phyloP scores from a whole-genome alignment of 2,888 invertebrate species.

The Drosophila sordidula region DNA sequence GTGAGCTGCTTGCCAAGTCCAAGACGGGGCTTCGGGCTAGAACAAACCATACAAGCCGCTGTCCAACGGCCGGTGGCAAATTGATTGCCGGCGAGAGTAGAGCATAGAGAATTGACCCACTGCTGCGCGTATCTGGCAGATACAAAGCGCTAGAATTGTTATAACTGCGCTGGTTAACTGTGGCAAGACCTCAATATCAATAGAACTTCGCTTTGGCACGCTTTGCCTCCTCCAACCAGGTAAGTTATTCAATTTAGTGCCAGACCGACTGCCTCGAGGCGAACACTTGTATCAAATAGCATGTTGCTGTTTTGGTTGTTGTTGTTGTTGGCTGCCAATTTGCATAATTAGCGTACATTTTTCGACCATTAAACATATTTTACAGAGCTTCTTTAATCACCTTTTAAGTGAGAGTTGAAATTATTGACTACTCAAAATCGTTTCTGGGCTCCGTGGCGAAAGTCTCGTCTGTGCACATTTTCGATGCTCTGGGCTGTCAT shows the following conservation, averaged over 20 bases:
- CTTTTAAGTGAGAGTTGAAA: conserved; percentile 71
- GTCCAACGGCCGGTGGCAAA: conserved; percentile 39
- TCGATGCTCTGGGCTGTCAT: conserved; percentile 8
- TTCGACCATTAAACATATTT: conserved; percentile 39
- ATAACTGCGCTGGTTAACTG: conserved; percentile 63
- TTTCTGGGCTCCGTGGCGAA: conserved; percentile 45
- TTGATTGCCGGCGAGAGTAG: conserved; percentile 62
- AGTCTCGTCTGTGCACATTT: conserved; percentile 39
- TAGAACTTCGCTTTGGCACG: conserved; percentile 57
- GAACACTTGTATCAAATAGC: conserved; percentile 17
- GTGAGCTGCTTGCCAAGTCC: conserved; percentile 51
- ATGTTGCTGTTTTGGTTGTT: conserved; percentile 25
- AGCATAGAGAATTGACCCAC: conserved; percentile 64
- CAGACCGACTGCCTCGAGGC: conserved; percentile 28
- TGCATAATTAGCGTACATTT: conserved; percentile 71
- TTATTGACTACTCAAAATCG: conserved; percentile 22
- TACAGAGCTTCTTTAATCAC: conserved; percentile 52
- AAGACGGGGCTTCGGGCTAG: conserved; percentile 24
- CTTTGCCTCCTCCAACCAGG: conserved; percentile 25
- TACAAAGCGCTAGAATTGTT: conserved; percentile 56
- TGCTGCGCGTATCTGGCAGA: conserved; percentile 39
- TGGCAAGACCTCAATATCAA: conserved; percentile 70
- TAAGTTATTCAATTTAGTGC: conserved; percentile 6
- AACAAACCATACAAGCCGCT: conserved; percentile 32
- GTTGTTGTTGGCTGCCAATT: conserved; percentile 55